Percentiles rank a stretch among this genome's conserved stretches.
Conservation (phyloP, 1,140 invertebrate species). For the Orius insidiosus region DNA sequence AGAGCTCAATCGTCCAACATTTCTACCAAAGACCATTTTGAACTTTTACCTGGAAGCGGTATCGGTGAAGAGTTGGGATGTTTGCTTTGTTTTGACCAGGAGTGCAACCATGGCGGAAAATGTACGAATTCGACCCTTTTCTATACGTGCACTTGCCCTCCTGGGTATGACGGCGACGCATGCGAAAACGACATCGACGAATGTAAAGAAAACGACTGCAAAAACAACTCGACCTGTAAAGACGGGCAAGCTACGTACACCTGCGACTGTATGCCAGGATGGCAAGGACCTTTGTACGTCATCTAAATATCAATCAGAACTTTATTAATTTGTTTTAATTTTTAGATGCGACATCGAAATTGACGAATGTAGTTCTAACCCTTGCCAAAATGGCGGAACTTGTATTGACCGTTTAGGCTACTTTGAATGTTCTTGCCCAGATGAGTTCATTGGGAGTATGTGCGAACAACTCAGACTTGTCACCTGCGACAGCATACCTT, state of each 20-base stretch:
- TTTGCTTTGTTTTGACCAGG: conserved; percentile 62
- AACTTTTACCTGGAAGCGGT: conserved; percentile 25
- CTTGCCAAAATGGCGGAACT: conserved; percentile 65
- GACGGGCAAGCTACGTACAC: conserved; percentile 63
- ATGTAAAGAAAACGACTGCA: conserved; percentile 49
- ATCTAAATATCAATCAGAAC: no score
- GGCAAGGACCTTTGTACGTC: conserved; percentile 34
- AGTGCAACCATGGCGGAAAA: conserved; percentile 69
- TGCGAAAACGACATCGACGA: conserved; percentile 65
- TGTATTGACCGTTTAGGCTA: conserved; percentile 54
- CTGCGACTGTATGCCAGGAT: conserved; percentile 57
- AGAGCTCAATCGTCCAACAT: conserved; percentile 45
- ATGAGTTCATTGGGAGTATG: conserved; percentile 53
- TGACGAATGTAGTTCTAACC: conserved; percentile 58
- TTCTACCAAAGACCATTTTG: conserved; percentile 32
- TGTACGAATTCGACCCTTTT: conserved; percentile 56
- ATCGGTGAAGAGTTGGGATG: conserved; percentile 39
- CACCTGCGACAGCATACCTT: conserved; percentile 60
- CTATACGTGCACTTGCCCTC: conserved; percentile 68
- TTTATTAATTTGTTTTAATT: conserved; percentile 13
- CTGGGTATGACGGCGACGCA: conserved; percentile 60
- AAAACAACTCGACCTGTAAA: conserved; percentile 55
- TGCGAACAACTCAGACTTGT: conserved; percentile 52
- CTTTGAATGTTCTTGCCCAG: conserved; percentile 53
- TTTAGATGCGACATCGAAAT: conserved; percentile 61